Evolutionary conservation across 1,140 invertebrate genomes (phyloP).

Genomic region (Tenebrio molitor): DNA sequence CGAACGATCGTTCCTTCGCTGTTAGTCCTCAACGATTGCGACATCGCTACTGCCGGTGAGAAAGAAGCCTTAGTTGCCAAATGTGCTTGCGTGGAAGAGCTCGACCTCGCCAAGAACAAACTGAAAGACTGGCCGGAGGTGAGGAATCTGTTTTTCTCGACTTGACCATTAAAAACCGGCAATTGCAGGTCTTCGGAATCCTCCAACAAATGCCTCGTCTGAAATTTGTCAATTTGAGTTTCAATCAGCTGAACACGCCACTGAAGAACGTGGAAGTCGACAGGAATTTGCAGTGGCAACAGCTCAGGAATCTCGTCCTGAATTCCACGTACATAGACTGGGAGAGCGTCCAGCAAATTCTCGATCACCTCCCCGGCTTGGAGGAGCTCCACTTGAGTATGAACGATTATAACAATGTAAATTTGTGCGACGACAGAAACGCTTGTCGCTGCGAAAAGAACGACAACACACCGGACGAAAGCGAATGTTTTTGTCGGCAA

Average conservation of each 20-base stretch:
- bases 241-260: conserved; percentile 83
- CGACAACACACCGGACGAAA: conserved; percentile 45
- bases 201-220: conserved; percentile 88
- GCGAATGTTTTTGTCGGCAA: conserved; percentile 54
- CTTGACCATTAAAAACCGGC: neutral
- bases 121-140: conserved; percentile 88
- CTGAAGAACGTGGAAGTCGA: conserved; percentile 66
- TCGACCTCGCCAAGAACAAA: conserved; percentile 92
- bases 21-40: conserved; percentile 90
- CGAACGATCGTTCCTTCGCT: conserved; percentile 83
- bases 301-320: conserved; percentile 83
- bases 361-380: conserved; percentile 81
- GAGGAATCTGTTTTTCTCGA: conserved; percentile 52
- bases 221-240: conserved; percentile 91
- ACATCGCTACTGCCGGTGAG: conserved; percentile 89
- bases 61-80: conserved; percentile 82
- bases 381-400: conserved; percentile 93
- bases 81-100: conserved; percentile 87
- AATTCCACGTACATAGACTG: conserved; percentile 90
- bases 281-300: conserved; percentile 68
- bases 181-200: conserved; percentile 82
- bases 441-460: conserved; percentile 53
- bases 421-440: conserved; percentile 62
- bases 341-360: conserved; percentile 82
- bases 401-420: conserved; percentile 85